phyloP scores from a whole-genome alignment of 2,888 invertebrate species.

The Caenorhabditis sp. region DNA sequence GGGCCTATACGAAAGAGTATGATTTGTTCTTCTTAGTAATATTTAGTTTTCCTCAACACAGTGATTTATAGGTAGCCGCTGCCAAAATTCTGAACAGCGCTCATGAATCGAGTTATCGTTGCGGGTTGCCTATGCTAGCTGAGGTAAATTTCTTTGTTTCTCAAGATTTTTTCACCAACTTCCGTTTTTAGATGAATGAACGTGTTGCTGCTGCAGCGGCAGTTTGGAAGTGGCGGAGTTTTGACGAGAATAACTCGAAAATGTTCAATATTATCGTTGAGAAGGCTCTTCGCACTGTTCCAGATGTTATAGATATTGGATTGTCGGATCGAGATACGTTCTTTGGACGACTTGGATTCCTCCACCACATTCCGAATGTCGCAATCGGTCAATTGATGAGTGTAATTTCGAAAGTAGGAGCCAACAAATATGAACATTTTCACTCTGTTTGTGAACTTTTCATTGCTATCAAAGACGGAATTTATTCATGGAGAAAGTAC shows the following conservation, averaged over 20 bases:
- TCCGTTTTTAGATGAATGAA: slow-evolving; percentile 17
- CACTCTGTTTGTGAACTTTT: slow-evolving; percentile 28
- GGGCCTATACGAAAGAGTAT: slow-evolving; percentile 21
- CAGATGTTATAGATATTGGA: slow-evolving; percentile 28
- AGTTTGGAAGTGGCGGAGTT: slow-evolving; percentile 22
- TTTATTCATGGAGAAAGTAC: slow-evolving; percentile 21
- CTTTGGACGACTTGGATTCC: slow-evolving; percentile 21
- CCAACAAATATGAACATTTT: slow-evolving; percentile 19
- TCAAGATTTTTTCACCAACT: background rate
- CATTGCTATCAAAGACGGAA: slow-evolving; percentile 17
- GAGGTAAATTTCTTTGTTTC: background rate
- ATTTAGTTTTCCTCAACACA: background rate
- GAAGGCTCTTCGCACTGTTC: slow-evolving; percentile 7
- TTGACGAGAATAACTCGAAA: slow-evolving; percentile 16
- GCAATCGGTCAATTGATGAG: slow-evolving; percentile 19
- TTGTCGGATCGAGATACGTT: slow-evolving; percentile 32
- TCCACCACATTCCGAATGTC: slow-evolving; percentile 25
- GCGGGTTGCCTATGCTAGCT: slow-evolving; percentile 10
- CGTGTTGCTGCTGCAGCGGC: slow-evolving; percentile 22
- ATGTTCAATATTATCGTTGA: slow-evolving; percentile 23
- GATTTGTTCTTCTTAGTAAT: too few species aligned
- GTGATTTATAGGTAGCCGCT: background rate
- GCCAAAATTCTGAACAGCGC: background rate
- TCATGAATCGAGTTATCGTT: background rate
- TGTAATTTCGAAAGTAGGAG: slow-evolving; percentile 3